Base-by-base conservation (phyloP, 2,797 vertebrate genomes). In the Enteromius trimaculatus region DNA sequence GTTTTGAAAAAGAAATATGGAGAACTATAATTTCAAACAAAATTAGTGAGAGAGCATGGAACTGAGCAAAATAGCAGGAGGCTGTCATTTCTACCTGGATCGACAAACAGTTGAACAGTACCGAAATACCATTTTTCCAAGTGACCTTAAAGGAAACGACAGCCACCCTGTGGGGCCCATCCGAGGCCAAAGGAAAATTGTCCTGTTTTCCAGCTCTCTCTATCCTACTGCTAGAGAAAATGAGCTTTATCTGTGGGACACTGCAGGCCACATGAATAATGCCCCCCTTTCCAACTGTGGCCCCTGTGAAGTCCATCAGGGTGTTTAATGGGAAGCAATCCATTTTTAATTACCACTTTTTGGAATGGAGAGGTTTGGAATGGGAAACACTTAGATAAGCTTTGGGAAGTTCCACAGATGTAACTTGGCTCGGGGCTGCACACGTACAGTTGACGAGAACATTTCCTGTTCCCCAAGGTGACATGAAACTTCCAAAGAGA, bases 121-220 rank as follows among this genome's bases (percentile, higher is more conserved):
- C 39, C 17, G 64, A 92, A 94, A 93, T 93, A 93, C 92, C 92
- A 94, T 94, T 95, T 95, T 94, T 94, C 94, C 92, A 72, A 86
- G 92, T 95, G 94, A 95, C 95, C 95, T 96, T 95, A 95, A 95
- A 94, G 93, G 93, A 94, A 94, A 94, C 89, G 94, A 92, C 92
- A 92, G 93, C 94, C 91, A 94, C 93, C 93, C 93, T 92, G 91
- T 92, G 92, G 93, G 94, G 93, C 92, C 92, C 91, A 90, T 94
- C 89, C 86, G 66, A 93, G 92, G 92, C 92, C 92, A 88, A 91
- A 94, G 94, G 93, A 91, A 92, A 94, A 92, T 91, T 87, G 93
- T 92, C 94, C 90, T 89, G 84, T 91, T 93, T 91, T 90, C 86
- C 51, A 77, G 92, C 91, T 90, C 84, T 92, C 92, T 95, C 93